These are phyloP conservation scores for Lagopus muta DNA, from an alignment of 2,113 vertebrate species.

Conservation along the genomic window DNA sequence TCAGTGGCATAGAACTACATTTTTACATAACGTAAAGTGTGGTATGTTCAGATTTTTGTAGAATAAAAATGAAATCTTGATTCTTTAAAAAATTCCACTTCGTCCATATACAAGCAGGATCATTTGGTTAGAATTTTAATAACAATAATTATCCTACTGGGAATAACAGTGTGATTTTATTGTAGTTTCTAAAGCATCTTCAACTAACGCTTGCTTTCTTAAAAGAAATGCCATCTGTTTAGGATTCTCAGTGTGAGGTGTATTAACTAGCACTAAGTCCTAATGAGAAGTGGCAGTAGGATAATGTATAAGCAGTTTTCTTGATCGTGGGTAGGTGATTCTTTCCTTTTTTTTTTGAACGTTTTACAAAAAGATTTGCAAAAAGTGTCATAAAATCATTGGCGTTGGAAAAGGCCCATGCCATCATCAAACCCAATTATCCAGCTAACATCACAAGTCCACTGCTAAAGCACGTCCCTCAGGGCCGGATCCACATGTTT, in stretches of 20 bases:
- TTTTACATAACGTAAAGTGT: background rate
- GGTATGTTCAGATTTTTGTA: background rate
- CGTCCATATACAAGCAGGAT: background rate
- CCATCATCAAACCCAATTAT: background rate
- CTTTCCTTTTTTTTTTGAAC: background rate
- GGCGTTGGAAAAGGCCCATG: background rate
- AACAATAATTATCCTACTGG: background rate
- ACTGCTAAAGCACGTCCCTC: background rate
- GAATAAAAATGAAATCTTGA: background rate
- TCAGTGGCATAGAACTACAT: background rate
- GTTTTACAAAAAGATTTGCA: background rate
- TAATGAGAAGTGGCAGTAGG: background rate
- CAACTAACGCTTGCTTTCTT: background rate
- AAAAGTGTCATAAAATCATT: background rate
- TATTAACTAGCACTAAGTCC: background rate
- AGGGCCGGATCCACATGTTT: background rate
- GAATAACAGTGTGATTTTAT: background rate
- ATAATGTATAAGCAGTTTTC: background rate
- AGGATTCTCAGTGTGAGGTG: background rate
- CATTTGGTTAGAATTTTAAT: conserved; percentile 6
- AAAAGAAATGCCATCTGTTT: background rate
- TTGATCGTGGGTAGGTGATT: background rate
- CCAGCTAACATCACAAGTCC: background rate
- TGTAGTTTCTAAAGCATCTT: background rate
- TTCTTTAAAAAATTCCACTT: background rate